Percentiles rank a stretch among this genome's conserved stretches.
These are phyloP conservation scores for Sphenopsis melanotis DNA, from an alignment of 2,797 vertebrate genomes.

Conservation along the genomic window DNA sequence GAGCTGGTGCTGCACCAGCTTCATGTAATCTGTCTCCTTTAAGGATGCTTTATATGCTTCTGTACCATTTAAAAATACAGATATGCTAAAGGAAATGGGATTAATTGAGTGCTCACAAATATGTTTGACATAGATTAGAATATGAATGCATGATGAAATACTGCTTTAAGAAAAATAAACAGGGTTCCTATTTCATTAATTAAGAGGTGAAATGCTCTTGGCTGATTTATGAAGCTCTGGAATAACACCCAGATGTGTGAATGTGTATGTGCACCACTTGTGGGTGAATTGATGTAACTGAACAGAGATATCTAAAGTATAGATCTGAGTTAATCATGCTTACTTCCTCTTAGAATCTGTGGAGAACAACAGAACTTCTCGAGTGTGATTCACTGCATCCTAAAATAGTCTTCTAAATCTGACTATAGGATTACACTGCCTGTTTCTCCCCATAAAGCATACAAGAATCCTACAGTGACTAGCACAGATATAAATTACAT, in stretches of 20 bases:
- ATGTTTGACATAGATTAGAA: not conserved
- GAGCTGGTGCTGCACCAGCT: not conserved
- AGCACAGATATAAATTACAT: not conserved
- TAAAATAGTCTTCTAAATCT: slow-evolving; percentile 45
- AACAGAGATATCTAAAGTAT: not conserved
- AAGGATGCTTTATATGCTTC: not conserved
- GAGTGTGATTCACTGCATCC: not conserved
- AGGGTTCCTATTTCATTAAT: not conserved
- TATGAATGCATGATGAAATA: not conserved
- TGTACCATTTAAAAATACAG: not conserved
- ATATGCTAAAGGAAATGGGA: not conserved
- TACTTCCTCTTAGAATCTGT: not conserved
- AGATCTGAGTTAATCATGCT: not conserved
- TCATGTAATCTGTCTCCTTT: not conserved
- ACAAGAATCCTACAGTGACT: not conserved
- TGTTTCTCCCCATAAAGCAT: not conserved
- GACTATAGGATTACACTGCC: not conserved
- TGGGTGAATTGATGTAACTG: not conserved
- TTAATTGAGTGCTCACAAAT: not conserved
- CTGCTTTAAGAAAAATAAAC: not conserved
- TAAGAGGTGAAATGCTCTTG: not conserved
- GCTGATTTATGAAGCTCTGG: not conserved
- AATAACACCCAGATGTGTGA: not conserved
- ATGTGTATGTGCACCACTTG: not conserved
- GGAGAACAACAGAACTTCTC: not conserved